Percentiles rank a stretch among this genome's conserved stretches.
These are phyloP conservation scores for Fregetta grallaria DNA, from an alignment of 2,113 vertebrate species.

Conservation along the genomic window DNA sequence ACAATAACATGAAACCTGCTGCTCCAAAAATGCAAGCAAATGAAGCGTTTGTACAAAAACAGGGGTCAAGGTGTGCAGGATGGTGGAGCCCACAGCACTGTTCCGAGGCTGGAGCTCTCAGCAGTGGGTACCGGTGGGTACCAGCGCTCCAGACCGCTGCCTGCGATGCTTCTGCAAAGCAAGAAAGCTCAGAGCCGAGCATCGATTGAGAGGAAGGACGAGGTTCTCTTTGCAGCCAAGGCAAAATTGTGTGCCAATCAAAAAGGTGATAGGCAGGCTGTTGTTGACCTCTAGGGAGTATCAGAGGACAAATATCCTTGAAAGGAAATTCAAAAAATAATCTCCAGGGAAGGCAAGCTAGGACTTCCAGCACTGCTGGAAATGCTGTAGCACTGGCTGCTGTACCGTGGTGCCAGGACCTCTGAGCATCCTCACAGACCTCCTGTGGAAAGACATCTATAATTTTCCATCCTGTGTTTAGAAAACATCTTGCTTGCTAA, in stretches of 20 bases:
- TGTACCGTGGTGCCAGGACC: rapidly evolving
- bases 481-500: background rate
- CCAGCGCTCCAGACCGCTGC: background rate
- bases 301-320: background rate
- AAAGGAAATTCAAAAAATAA: background rate
- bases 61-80: background rate
- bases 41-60: rapidly evolving
- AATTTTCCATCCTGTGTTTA: background rate
- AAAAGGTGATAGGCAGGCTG: background rate
- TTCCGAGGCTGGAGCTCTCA: background rate
- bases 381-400: background rate
- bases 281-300: background rate
- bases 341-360: background rate
- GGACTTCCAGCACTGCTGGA: background rate
- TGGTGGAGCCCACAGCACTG: background rate
- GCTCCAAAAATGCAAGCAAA: background rate
- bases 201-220: background rate
- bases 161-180: background rate
- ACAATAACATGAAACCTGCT: background rate
- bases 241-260: slow-evolving; percentile 16
- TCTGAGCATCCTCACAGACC: background rate
- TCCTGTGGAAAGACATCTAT: background rate
- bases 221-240: background rate
- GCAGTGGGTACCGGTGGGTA: background rate
- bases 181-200: background rate